Evolutionary conservation across 1,140 invertebrate genomes (phyloP).

Genomic region (Aphidius ervi): DNA sequence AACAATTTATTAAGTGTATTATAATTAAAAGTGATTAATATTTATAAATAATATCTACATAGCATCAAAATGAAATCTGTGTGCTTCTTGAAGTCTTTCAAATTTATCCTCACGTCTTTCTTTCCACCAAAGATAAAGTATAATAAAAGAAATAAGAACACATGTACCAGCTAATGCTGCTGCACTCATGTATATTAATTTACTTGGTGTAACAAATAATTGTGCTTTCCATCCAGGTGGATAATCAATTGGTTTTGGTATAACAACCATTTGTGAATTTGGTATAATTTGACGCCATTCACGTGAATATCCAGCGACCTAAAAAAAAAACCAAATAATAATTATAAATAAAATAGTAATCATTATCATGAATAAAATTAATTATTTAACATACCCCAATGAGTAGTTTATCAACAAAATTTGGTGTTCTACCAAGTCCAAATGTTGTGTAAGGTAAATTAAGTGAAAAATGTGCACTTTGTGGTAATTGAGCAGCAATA

Average conservation of each 20-base stretch:
- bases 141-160: slow-evolving; percentile 78
- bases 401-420: slow-evolving; percentile 89
- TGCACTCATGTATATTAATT: slow-evolving; percentile 87
- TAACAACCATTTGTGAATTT: slow-evolving; percentile 95
- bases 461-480: slow-evolving; percentile 87
- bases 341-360: slow-evolving; percentile 15
- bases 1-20: slow-evolving; percentile 16
- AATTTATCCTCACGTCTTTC: slow-evolving; percentile 88
- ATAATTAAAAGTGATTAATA: slow-evolving; percentile 24
- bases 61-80: slow-evolving; percentile 80
- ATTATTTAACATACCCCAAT: slow-evolving; percentile 66
- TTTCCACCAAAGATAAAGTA: slow-evolving; percentile 86
- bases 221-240: slow-evolving; percentile 85
- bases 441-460: slow-evolving; percentile 93
- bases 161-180: slow-evolving; percentile 85
- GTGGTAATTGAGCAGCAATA: slow-evolving; percentile 81
- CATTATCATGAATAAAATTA: background rate
- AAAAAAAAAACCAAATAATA: slow-evolving; percentile 12
- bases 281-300: slow-evolving; percentile 93
- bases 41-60: slow-evolving; percentile 55
- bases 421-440: slow-evolving; percentile 92
- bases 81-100: slow-evolving; percentile 82
- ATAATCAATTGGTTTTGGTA: slow-evolving; percentile 77
- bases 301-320: slow-evolving; percentile 51
- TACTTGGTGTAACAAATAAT: slow-evolving; percentile 94